Conservation (phyloP, 2,797 vertebrate species). For the Menidia menidia region DNA sequence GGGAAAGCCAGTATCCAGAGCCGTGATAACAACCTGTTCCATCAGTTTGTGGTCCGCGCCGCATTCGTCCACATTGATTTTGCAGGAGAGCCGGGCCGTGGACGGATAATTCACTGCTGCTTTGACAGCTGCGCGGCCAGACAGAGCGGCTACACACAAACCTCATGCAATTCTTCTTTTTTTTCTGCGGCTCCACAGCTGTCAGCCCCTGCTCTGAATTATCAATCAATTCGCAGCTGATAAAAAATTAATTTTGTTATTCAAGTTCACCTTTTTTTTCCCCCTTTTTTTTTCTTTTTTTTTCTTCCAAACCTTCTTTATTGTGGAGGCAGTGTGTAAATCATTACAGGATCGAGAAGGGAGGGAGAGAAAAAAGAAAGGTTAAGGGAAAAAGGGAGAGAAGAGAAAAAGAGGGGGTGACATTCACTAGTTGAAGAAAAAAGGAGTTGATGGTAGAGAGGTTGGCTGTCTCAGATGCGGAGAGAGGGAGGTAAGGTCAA, state of each 20-base stretch:
- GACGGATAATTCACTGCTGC: slow-evolving; percentile 45
- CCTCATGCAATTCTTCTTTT: slow-evolving; percentile 35
- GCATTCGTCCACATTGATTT: slow-evolving; percentile 47
- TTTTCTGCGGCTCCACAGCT: slow-evolving; percentile 41
- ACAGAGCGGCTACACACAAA: slow-evolving; percentile 25
- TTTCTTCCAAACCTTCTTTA: background rate
- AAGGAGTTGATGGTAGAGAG: slow-evolving; percentile 60
- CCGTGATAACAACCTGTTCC: slow-evolving; percentile 30
- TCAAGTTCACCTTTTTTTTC: slow-evolving; percentile 40
- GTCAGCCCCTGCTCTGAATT: slow-evolving; percentile 55
- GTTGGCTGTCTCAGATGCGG: slow-evolving; percentile 47
- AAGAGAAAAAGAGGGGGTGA: slow-evolving; percentile 35
- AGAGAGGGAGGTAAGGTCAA: slow-evolving; percentile 67
- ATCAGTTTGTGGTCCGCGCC: slow-evolving; percentile 26
- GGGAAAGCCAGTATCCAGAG: slow-evolving; percentile 23
- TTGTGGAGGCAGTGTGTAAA: slow-evolving; percentile 58
- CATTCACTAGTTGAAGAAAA: slow-evolving; percentile 59
- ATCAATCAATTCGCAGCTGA: slow-evolving; percentile 66
- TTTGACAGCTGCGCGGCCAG: slow-evolving; percentile 55
- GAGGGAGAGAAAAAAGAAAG: slow-evolving; percentile 29
- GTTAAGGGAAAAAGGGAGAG: slow-evolving; percentile 40
- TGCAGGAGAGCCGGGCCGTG: slow-evolving; percentile 27
- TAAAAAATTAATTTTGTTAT: slow-evolving; percentile 73
- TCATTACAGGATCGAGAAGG: slow-evolving; percentile 42
- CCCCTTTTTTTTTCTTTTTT: background rate